Evolutionary conservation across 2,113 vertebrate genomes (phyloP), one percentile per base, ranked within the genome.

Genomic region (Leptodactylus fuscus): DNA sequence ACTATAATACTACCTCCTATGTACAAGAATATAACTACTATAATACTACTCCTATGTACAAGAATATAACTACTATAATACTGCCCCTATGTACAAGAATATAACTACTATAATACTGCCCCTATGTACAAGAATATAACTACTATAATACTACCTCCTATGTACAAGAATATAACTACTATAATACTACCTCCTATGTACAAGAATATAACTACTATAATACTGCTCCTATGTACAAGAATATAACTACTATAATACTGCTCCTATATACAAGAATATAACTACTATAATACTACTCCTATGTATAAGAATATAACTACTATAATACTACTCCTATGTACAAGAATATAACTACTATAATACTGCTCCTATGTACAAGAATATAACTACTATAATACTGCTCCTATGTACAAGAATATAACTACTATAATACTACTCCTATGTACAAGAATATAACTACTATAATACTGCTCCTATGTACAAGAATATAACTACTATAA

Each of bases 201-300:
- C 51, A 55, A 8, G 51, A 55, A 55, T 55, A 55, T 22, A 55
- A 55, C 51, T 55, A 55, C 51, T 55, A 55, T 55, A 55, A 55
- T 55, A n/a, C 51, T 55, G 51, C 51, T n/a, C 5, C 51, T 51
- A 60, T 60, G n/a, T 60, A 60, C 55, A 60, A 27, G 55, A 60
- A 60, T 60, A 60, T 60, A 60, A 60, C 55, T 60, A 60, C 55
- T 60, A 60, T 60, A 60, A 60, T 60, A 60, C 55, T 60, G 55
- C 55, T 15, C 46, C 46, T 48, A 48, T 48, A 11, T 48, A 48
- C 22, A 55, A 55, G 53, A 55, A 55, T 55, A 55, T 55, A 55
- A 55, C 53, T 55, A 55, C 53, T 55, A 13, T 34, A 55, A 55
- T 55, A 55, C 49, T 51, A 2, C n/a, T 8, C 51, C 51, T 55